Percentiles rank a stretch among this genome's conserved stretches.
Evolutionary conservation across 2,113 vertebrate species (phyloP).

Genomic region (Zeus faber): DNA sequence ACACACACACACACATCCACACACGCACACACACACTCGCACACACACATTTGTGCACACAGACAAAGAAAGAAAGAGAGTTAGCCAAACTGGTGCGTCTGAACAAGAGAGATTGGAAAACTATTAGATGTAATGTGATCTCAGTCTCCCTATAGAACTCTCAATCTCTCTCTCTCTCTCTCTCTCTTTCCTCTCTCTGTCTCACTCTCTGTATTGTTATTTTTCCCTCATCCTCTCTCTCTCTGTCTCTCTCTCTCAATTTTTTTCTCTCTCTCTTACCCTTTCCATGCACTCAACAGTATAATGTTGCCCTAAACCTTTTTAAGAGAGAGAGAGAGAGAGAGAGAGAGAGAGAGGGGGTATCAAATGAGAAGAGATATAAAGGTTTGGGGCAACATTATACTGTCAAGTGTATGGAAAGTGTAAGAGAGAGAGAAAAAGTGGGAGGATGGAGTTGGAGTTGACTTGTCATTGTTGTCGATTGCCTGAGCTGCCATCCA

Average conservation of each 20-base stretch:
- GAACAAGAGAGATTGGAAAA: conserved; percentile 38
- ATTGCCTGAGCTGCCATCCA: no score
- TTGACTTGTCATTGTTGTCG: no score
- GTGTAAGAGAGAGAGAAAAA: neutral
- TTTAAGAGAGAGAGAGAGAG: no score
- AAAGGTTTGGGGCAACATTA: no score
- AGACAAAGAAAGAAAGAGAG: neutral
- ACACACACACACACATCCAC: neutral
- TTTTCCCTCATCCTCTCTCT: conserved; percentile 2
- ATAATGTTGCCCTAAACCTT: no score
- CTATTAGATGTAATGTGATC: conserved; percentile 49
- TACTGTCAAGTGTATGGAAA: no score
- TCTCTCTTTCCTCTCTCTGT: neutral
- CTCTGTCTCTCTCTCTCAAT: neutral
- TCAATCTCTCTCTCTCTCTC: neutral
- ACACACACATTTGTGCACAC: neutral
- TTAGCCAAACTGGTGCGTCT: conserved; percentile 13
- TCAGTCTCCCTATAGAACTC: neutral
- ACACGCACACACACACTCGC: neutral
- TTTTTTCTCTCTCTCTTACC: neutral
- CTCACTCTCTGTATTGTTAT: neutral
- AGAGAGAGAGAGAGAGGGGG: no score
- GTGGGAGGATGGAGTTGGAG: no score
- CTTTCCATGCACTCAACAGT: no score
- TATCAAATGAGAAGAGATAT: no score